Evolutionary conservation across 2,888 invertebrate genomes (phyloP), one percentile per base, ranked within the genome.

Genomic region (Gastrophysa polygoni): DNA sequence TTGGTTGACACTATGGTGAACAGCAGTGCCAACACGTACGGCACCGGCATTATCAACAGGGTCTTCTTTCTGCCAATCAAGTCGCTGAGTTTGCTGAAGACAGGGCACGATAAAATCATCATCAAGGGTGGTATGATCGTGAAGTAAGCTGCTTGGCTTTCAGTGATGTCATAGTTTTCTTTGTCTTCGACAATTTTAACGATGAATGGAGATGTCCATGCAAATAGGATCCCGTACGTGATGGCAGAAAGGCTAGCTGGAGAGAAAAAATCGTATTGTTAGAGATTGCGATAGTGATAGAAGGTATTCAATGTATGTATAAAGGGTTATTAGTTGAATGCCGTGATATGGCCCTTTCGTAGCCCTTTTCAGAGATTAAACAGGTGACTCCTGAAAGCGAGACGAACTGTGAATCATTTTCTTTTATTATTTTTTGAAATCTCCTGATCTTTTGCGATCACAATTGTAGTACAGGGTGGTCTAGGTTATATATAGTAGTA

Each of bases 81-180:
- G 59, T 78, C 74, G 57, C 71, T 68, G 11, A 77, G 51, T 44
- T 66, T 68, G 10, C 75, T 69, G 52, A 74, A 71, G 1, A 75
- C 38, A 4, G 74, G 72, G 32, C 71, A 57, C 0, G 44, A 0
- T 8, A 62, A 8, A 16, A 54, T 28, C 57, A 73, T 73, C 16
- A 71, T 59, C 34, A 78, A 57, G 4, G 78, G 73, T 5, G 78
- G 75, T 21, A 79, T 71, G 8, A 78, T 72, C 2, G 75, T 73
- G 47, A 79, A 74, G 57, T 78, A 78, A 0, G 79, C 78, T 1
- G 77, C 77, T 68, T 79, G 71, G 29, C 77, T 77, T 60, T 75
- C 71, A 3, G 73, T 78, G 38, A 80, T 71, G 49, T 77, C 70
- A 51, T 73, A 71, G 16, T 73, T 73, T 14, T 70, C 69, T 56